Percentiles rank a stretch among this genome's conserved stretches.
phyloP scores from a whole-genome alignment of 2,888 invertebrate species.

The Drosophila meridiana region DNA sequence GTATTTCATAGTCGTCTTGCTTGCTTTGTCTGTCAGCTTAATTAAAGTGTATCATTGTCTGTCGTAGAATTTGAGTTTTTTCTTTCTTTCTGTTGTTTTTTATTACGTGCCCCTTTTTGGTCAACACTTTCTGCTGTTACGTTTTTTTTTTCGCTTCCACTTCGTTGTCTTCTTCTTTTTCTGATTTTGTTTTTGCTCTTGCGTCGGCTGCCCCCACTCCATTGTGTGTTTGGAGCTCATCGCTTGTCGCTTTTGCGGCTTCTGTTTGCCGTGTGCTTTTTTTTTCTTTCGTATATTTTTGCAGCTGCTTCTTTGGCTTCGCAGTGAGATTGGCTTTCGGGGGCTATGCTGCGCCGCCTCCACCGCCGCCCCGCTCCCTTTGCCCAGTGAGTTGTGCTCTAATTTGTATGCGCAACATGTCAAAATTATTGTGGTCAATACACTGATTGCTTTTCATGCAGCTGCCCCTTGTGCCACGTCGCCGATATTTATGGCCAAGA shows the following conservation, averaged over 20 bases:
- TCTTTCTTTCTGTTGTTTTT: slow-evolving; percentile 3
- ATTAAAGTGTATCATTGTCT: slow-evolving; percentile 55
- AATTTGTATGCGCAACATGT: slow-evolving; percentile 82
- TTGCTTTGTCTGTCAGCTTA: slow-evolving; percentile 10
- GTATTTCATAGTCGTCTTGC: not conserved
- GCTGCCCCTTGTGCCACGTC: slow-evolving; percentile 13
- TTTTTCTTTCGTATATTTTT: slow-evolving; percentile 28
- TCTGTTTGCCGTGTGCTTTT: slow-evolving; percentile 65
- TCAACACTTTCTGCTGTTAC: slow-evolving; percentile 52
- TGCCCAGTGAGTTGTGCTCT: slow-evolving; percentile 35
- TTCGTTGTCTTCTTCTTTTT: slow-evolving; percentile 9
- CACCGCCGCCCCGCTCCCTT: not conserved
- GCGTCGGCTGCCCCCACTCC: slow-evolving; percentile 52
- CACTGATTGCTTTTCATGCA: slow-evolving; percentile 81
- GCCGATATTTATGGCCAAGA: slow-evolving; percentile 51
- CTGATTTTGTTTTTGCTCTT: slow-evolving; percentile 1
- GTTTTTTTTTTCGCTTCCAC: slow-evolving; percentile 19
- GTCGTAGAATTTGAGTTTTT: slow-evolving; percentile 22
- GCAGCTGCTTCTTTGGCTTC: slow-evolving; percentile 66
- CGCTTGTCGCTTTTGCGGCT: slow-evolving; percentile 74
- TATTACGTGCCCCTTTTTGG: slow-evolving; percentile 45
- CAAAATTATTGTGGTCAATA: slow-evolving; percentile 82
- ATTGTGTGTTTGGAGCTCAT: slow-evolving; percentile 46
- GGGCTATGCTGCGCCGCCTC: not conserved
- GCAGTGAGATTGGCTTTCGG: slow-evolving; percentile 51